These are phyloP conservation scores for Eumacrocentrus americanus DNA, from an alignment of 2,888 invertebrate genomes.

Conservation along the genomic window DNA sequence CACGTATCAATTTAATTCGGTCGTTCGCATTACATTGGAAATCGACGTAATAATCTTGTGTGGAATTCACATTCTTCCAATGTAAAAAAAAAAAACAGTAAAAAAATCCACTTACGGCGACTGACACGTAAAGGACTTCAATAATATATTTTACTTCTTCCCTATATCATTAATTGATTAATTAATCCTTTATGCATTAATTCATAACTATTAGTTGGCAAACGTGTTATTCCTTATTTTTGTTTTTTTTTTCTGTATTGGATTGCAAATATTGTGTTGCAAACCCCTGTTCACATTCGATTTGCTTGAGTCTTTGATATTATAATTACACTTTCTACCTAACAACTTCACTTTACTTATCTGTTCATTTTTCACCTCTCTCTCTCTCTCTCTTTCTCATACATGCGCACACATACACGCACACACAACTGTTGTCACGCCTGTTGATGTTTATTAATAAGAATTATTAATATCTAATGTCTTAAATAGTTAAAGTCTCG, in stretches of 20 bases:
- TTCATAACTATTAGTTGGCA: slow-evolving; percentile 56
- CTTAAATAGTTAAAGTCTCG: slow-evolving; percentile 44
- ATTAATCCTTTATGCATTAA: slow-evolving; percentile 46
- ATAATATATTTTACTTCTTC: slow-evolving; percentile 44
- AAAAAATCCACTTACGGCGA: slow-evolving; percentile 50
- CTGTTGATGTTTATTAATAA: slow-evolving; percentile 7
- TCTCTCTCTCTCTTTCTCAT: slow-evolving; percentile 35
- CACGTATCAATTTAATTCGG: too few species aligned
- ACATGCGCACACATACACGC: neutral
- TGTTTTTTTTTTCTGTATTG: slow-evolving; percentile 25
- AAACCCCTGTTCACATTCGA: neutral
- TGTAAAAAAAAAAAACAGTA: slow-evolving; percentile 47
- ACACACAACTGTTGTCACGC: neutral
- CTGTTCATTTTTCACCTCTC: slow-evolving; percentile 36
- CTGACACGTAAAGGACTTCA: slow-evolving; percentile 52
- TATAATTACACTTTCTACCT: slow-evolving; percentile 29
- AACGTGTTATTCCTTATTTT: slow-evolving; percentile 43
- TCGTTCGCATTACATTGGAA: too few species aligned
- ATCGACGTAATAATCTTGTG: slow-evolving; percentile 39
- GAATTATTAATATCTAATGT: slow-evolving; percentile 13
- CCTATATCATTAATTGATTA: slow-evolving; percentile 50
- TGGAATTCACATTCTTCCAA: slow-evolving; percentile 28
- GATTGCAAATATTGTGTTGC: slow-evolving; percentile 6
- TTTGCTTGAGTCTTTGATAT: slow-evolving; percentile 44
- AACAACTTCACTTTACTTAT: too few species aligned